Evolutionary conservation across 2,888 invertebrate genomes (phyloP).

Genomic region (Cerastis leucographa): DNA sequence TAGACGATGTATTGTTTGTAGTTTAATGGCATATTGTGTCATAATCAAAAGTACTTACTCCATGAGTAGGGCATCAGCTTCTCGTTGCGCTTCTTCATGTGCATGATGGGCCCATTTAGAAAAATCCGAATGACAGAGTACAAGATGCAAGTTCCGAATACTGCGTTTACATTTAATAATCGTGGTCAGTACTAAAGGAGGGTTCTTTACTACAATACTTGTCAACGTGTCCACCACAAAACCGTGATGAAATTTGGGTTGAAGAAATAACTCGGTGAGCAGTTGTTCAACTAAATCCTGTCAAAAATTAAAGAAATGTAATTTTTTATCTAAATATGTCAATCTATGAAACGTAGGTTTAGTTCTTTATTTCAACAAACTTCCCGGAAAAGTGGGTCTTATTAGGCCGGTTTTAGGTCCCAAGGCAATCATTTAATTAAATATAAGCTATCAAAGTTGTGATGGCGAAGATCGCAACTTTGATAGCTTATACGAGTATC

Average conservation of each 20-base stretch:
- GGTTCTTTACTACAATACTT: conserved; percentile 80
- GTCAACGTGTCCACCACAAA: conserved; percentile 84
- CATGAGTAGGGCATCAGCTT: conserved; percentile 70
- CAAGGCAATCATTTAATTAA: neutral
- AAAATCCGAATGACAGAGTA: conserved; percentile 85
- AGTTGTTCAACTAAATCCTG: conserved; percentile 84
- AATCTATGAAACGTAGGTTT: neutral
- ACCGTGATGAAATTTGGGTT: conserved; percentile 78
- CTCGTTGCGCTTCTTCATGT: conserved; percentile 80
- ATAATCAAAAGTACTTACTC: conserved; percentile 42
- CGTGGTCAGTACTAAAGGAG: conserved; percentile 78
- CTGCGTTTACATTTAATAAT: conserved; percentile 81
- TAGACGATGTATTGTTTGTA: neutral
- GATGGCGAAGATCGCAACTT: neutral
- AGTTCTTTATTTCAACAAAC: neutral
- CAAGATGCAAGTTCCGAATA: conserved; percentile 82
- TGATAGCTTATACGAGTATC: neutral
- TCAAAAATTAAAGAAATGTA: conserved; percentile 29
- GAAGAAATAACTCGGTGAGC: conserved; percentile 78
- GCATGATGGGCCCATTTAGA: conserved; percentile 81
- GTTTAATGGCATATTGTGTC: neutral
- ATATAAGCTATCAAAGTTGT: neutral
- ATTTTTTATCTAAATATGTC: neutral
- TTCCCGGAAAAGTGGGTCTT: neutral
- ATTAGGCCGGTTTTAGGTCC: neutral